These are phyloP conservation scores for Anableps anableps DNA, from an alignment of 2,797 vertebrate species.

Conservation along the genomic window DNA sequence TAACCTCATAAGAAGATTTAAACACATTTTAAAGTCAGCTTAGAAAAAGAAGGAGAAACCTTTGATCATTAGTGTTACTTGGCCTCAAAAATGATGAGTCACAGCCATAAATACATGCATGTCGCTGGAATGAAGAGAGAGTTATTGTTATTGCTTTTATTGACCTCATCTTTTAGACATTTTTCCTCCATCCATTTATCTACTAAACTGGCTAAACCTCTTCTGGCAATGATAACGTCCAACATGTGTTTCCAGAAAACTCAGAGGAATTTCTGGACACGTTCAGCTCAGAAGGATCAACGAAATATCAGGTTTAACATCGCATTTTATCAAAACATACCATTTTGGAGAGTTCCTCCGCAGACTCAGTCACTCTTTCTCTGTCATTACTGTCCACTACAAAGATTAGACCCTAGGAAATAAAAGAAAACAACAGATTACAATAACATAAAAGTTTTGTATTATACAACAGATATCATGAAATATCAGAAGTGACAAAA, in stretches of 20 bases:
- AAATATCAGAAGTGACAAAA: no score
- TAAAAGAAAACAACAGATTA: background rate
- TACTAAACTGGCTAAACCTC: background rate
- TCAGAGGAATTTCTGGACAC: background rate
- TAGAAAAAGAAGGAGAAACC: background rate
- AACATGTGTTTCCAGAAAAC: background rate
- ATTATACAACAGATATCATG: background rate
- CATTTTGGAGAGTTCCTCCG: conserved; percentile 91
- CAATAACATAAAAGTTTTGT: background rate
- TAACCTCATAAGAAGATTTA: background rate
- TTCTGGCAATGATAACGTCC: background rate
- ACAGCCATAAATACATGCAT: background rate
- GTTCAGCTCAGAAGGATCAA: background rate
- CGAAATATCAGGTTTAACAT: background rate
- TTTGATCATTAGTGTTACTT: background rate
- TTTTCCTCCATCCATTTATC: background rate
- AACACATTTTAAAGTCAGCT: background rate
- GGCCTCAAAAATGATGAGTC: background rate
- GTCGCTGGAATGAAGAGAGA: background rate
- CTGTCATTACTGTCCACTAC: conserved; percentile 94
- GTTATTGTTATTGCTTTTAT: background rate
- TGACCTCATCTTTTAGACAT: background rate
- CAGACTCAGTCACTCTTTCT: conserved; percentile 88
- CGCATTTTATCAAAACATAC: conserved; percentile 66
- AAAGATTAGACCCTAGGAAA: conserved; percentile 89